Evolutionary conservation across 2,888 invertebrate species (phyloP), one percentile per base, ranked within the genome.

Genomic region (Sesia apiformis): DNA sequence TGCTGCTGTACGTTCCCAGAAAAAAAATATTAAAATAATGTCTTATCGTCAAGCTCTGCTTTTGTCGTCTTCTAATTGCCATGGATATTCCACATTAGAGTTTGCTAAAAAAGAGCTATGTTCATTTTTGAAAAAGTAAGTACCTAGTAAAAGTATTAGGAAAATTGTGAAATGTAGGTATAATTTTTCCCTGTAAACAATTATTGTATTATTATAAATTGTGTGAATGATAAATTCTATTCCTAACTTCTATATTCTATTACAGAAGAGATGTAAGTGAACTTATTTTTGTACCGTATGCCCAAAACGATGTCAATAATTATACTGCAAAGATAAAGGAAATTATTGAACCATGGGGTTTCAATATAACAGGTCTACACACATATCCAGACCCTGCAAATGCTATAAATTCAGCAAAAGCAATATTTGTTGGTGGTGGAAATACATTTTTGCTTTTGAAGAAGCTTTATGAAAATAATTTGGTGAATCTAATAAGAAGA

Each of bases 401-500:
- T 55, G 93, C 93, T 38, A 81, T 95, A 0, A 77, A 85, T 53
- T 74, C 83, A 38, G 93, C 94, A 0, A 88, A 94, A 78, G 93
- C 94, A 40, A 91, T 96, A 63, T 95, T 94, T 76, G 80, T 96
- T 42, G 96, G 95, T 5, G 96, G 96, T 52, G 96, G 96, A 51
- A 96, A 96, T 72, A 95, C 95, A 38, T 96, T 96, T 76, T 84
- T 93, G 23, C 86, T 96, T 38, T 74, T 96, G 39, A 94, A 93
- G 74, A 86, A 90, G 0, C 78, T 96, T 4, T 95, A 95, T 72
- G 93, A 94, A 39, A 81, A 92, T 46, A 82, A 93, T 55, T 79
- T 96, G 49, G 78, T 96, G 3, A 85, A 91, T 40, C 66, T 90
- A 3, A 94, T 96, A 60, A 87, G 90, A 53, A 86, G 91, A 49